Evolutionary conservation across 2,888 invertebrate species (phyloP).

Genomic region (Andrena minutula): DNA sequence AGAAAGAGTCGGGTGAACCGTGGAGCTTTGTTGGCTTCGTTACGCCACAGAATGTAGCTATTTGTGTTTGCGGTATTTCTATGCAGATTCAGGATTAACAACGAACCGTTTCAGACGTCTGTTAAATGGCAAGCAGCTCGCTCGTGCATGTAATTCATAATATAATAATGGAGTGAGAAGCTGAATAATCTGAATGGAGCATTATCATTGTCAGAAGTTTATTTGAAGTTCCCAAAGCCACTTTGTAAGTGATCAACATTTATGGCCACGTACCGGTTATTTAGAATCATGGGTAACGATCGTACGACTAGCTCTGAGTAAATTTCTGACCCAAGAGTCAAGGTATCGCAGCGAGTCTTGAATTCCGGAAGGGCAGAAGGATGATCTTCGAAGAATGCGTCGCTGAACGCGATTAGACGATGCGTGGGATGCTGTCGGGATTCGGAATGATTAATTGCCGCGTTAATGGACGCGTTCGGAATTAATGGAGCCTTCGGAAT

Average conservation of each 20-base stretch:
- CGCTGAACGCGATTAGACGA: conserved; percentile 3
- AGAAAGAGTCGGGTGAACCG: not conserved
- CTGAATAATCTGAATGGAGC: not conserved
- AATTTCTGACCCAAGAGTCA: not conserved
- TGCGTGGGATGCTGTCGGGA: conserved; percentile 26
- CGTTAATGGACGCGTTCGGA: conserved; percentile 34
- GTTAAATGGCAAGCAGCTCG: too few species aligned
- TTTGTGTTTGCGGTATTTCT: too few species aligned
- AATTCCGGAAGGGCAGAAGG: not conserved
- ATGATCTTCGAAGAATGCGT: conserved; percentile 15
- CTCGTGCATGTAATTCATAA: too few species aligned
- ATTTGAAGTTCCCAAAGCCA: too few species aligned
- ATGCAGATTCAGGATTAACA: too few species aligned
- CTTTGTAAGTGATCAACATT: too few species aligned
- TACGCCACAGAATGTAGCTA: too few species aligned
- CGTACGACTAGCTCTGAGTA: not conserved
- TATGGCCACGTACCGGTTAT: not conserved
- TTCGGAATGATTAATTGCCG: conserved; percentile 42
- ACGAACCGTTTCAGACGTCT: not conserved
- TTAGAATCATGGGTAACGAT: not conserved
- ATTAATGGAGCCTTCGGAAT: conserved; percentile 43
- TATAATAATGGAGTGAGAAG: not conserved
- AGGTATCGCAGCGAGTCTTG: not conserved
- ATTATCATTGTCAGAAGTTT: too few species aligned
- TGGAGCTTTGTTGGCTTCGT: too few species aligned